Percentiles rank a stretch among this genome's conserved stretches.
These are phyloP conservation scores for Leptopilina syphax DNA, from an alignment of 2,888 invertebrate genomes.

Conservation along the genomic window DNA sequence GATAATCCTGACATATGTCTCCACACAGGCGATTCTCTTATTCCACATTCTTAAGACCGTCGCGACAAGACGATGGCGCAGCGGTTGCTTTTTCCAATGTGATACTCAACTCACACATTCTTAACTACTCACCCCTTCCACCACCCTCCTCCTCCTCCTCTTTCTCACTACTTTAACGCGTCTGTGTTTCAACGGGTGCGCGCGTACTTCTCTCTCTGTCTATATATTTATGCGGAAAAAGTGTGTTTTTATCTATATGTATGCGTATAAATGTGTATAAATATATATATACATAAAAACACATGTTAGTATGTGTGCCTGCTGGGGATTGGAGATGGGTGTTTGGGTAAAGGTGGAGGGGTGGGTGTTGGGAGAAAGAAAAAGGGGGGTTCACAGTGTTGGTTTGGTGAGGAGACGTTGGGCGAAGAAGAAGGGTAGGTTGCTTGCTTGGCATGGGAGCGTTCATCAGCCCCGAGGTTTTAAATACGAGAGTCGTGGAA, in stretches of 20 bases:
- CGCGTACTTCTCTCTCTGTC: conserved; percentile 9
- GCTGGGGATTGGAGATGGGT: conserved; percentile 45
- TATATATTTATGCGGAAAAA: conserved; percentile 35
- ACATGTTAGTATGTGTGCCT: conserved; percentile 33
- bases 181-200: conserved; percentile 31
- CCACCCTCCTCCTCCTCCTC: too few species aligned
- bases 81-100: conserved; percentile 62
- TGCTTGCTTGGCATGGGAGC: conserved; percentile 75
- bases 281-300: conserved; percentile 1
- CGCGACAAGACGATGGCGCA: conserved; percentile 56
- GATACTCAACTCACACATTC: conserved; percentile 30
- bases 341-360: conserved; percentile 40
- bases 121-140: too few species aligned
- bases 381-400: too few species aligned
- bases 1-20: conserved; percentile 39
- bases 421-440: conserved; percentile 56
- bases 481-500: conserved; percentile 76
- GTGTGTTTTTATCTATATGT: conserved; percentile 18
- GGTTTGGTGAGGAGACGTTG: conserved; percentile 56
- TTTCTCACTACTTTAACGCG: conserved; percentile 1
- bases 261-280: not conserved
- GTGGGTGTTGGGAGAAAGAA: too few species aligned
- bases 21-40: conserved; percentile 34
- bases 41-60: conserved; percentile 27
- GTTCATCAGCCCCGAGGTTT: conserved; percentile 77